phyloP scores from a whole-genome alignment of 2,113 vertebrate genomes.

The Raja brachyura region DNA sequence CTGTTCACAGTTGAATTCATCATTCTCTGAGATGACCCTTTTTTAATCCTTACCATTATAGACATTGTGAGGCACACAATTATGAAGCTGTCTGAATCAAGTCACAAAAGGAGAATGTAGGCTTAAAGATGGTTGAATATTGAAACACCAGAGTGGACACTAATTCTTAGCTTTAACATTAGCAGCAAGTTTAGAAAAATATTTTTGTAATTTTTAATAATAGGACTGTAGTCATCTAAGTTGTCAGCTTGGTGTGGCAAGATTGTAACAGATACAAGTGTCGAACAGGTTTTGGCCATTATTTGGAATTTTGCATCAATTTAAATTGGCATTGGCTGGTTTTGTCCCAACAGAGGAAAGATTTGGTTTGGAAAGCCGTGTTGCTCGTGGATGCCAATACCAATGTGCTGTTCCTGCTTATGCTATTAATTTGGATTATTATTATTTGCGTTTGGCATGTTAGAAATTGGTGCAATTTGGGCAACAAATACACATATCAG shows the following conservation, averaged over 20 bases:
- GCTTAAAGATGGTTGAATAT: neutral
- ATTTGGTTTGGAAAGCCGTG: neutral
- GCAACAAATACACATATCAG: too few species aligned
- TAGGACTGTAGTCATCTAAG: neutral
- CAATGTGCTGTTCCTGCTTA: neutral
- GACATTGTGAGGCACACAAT: neutral
- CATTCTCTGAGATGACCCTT: neutral
- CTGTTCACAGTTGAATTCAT: neutral
- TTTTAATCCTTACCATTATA: neutral
- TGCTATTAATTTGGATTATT: neutral
- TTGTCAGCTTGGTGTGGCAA: neutral
- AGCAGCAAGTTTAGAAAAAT: neutral
- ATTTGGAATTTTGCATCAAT: neutral
- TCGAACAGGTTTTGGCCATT: neutral
- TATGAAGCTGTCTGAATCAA: neutral
- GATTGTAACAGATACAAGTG: neutral
- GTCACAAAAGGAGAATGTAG: neutral
- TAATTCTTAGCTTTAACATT: neutral
- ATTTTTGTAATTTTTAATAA: neutral
- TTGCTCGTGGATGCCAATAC: neutral
- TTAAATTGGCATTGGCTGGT: neutral
- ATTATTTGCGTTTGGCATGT: neutral
- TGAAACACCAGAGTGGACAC: neutral
- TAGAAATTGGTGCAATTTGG: constrained; percentile 17
- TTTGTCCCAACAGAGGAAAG: neutral